Evolutionary conservation across 2,113 vertebrate species (phyloP), one percentile per base, ranked within the genome.

Genomic region (Gadus chalcogrammus): DNA sequence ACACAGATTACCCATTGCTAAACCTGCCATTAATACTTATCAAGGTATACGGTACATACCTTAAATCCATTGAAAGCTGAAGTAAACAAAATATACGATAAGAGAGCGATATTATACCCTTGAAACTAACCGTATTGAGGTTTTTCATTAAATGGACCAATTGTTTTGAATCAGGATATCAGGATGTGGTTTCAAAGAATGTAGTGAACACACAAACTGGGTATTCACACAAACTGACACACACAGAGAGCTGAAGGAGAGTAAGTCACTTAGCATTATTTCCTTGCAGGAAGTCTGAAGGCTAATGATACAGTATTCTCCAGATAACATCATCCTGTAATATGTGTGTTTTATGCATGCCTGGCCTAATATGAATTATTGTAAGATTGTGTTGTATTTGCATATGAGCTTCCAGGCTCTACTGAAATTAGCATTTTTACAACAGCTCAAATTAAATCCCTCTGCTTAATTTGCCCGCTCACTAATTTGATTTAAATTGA

Each of bases 361-460:
- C 82, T 81, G 73, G 73, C 71, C 86, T 89, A 89, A 89, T 91
- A 82, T 85, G 88, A 90, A 89, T 89, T 89, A 90, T 91, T 90
- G 90, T 91, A 90, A 91, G 89, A 87, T 89, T 82, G 78, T 79
- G 77, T 87, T 78, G 78, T 83, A 91, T 92, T 91, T 91, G 88
- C 90, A 90, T 90, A 89, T 86, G 80, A 83, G 88, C 88, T 92
- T 84, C 78, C 75, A 79, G 87, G 87, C 88, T 85, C 75, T 85
- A 74, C 82, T 82, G 78, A 88, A 91, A 91, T 91, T 92, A 87
- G 82, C 88, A 90, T 91, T 91, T 91, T 89, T 91, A 91, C 88
- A 90, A 90, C 88, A 85, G 88, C 87, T 90, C 85, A 90, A 90
- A 92, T 91, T 91, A 90, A 92, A 90, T 91, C 89, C 84, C 83